Evolutionary conservation across 2,797 vertebrate species (phyloP), one percentile per base, ranked within the genome.

Genomic region (Aratinga solstitialis): DNA sequence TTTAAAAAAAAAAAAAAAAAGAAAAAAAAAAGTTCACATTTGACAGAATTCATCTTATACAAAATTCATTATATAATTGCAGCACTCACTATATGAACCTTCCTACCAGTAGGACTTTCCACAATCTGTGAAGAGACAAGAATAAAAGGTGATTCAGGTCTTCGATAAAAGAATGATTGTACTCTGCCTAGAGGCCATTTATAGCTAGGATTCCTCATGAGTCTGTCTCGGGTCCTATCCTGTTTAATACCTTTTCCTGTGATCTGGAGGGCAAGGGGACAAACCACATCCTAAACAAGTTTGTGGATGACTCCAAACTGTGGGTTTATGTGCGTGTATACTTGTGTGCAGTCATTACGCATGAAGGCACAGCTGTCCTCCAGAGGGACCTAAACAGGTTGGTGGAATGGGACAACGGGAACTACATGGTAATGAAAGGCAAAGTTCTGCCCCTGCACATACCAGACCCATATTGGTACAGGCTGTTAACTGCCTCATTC

Each of bases 201-300:
- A 17, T 21, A 45, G 47, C 10, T 21, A 32, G n/a, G 68, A 15
- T 8, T 79, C 29, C 47, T 73, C 29, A 50, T 38, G 14, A 4
- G 0, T 42, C 43, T 78, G 0, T 68, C 67, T 43, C 29, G 15
- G 10, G 12, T 79, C 13, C 7, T 50, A 14, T 38, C 0, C 0
- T 30, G 8, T 68, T 76, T 82, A 76, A 83, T 53, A 69, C 4
- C 7, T 47, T 94, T 84, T 71, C 40, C 27, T 62, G 8, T 22
- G 5, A 73, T 16, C 7, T 58, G 10, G 6, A 48, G 32, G 43
- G 75, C 15, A 4, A 77, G 18, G 21, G 54, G 22, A 19, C 24
- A 58, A 30, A 29, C 5, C 27, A 63, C 3, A 38, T 5, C 16
- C 2, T 85, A 77, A 34, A 1, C 5, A 48, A 50, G 19, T 73